phyloP scores from a whole-genome alignment of 2,797 vertebrate genomes.

The Karalla daura region DNA sequence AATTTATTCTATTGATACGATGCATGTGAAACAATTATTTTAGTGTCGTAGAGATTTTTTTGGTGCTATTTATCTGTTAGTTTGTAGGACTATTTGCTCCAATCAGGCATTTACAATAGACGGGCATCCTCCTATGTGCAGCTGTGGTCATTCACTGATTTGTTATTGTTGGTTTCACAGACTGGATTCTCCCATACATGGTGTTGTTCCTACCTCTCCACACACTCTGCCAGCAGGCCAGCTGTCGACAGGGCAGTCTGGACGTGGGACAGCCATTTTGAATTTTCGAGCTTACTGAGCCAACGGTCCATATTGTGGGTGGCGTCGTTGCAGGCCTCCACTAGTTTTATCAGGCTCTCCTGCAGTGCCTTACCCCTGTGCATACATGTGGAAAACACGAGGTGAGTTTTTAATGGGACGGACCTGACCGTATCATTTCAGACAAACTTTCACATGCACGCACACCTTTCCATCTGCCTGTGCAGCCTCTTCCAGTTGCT shows the following conservation, averaged over 20 bases:
- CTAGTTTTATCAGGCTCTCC: slow-evolving; percentile 87
- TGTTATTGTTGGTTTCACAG: no score
- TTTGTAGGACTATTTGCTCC: no score
- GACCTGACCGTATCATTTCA: neutral
- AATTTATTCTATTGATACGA: no score
- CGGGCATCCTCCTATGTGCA: no score
- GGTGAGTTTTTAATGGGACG: neutral
- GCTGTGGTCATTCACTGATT: no score
- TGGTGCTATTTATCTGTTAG: no score
- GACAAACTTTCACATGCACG: neutral
- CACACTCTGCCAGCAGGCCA: slow-evolving; percentile 88
- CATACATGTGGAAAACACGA: neutral
- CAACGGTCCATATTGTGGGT: slow-evolving; percentile 86
- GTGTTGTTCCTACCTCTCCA: slow-evolving; percentile 85
- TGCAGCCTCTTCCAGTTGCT: slow-evolving; percentile 85
- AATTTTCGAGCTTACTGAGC: slow-evolving; percentile 89
- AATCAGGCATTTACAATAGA: no score
- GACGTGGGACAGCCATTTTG: slow-evolving; percentile 89
- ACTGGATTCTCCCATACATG: accelerated
- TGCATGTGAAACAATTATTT: no score
- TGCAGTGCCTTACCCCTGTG: slow-evolving; percentile 87
- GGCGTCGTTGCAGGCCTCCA: slow-evolving; percentile 85
- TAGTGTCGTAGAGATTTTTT: no score
- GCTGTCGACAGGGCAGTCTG: slow-evolving; percentile 86
- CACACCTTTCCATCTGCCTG: slow-evolving; percentile 87